These are phyloP conservation scores for Microtus oregoni DNA, from an alignment of 2,113 vertebrate genomes.

Conservation along the genomic window DNA sequence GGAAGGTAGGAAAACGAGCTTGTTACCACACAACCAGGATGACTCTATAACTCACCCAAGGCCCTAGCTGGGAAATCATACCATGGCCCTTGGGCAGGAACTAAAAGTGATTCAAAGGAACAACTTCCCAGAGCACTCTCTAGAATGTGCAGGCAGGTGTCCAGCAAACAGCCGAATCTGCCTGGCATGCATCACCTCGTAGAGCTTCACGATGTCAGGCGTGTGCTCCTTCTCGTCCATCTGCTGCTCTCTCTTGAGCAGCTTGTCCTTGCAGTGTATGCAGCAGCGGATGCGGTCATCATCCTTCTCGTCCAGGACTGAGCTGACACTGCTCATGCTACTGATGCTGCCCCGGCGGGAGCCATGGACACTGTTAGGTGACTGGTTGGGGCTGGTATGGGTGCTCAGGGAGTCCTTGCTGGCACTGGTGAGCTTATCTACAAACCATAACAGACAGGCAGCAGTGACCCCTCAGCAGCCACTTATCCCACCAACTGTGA, in stretches of 20 bases:
- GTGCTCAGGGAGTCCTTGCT: slow-evolving; percentile 91
- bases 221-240: slow-evolving; percentile 93
- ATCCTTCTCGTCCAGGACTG: slow-evolving; percentile 95
- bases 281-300: slow-evolving; percentile 97
- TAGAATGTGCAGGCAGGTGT: background rate
- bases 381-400: slow-evolving; percentile 90
- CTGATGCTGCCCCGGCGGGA: slow-evolving; percentile 94
- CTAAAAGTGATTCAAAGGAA: background rate
- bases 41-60: background rate
- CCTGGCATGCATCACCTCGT: slow-evolving; percentile 89
- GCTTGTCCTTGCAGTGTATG: slow-evolving; percentile 94
- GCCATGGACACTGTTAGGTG: slow-evolving; percentile 88
- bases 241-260: slow-evolving; percentile 94
- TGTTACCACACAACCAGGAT: background rate
- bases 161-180: rapidly evolving
- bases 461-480: background rate
- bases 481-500: background rate
- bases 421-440: slow-evolving; percentile 95
- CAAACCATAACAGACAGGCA: slow-evolving; percentile 49
- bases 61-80: background rate
- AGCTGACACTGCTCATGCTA: slow-evolving; percentile 95
- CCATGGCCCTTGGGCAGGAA: background rate
- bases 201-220: slow-evolving; percentile 94
- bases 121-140: background rate
- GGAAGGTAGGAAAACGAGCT: background rate